Evolutionary conservation across 2,797 vertebrate species (phyloP).

Genomic region (Echiichthys vipera): DNA sequence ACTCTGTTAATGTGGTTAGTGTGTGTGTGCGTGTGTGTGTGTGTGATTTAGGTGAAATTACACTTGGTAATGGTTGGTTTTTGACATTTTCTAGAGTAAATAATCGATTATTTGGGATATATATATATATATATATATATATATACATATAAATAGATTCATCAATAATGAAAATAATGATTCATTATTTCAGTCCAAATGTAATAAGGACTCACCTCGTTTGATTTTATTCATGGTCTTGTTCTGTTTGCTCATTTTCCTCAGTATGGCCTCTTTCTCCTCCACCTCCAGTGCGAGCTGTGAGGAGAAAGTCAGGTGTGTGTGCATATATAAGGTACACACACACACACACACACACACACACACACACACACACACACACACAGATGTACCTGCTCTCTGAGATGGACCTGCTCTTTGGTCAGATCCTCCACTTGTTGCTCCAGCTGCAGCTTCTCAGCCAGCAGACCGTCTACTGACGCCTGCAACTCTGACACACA

Average conservation of each 20-base stretch:
- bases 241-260: conserved; percentile 77
- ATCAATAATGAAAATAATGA: neutral
- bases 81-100: neutral
- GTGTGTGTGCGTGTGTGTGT: too few species aligned
- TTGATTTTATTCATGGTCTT: conserved; percentile 83
- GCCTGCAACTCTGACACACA: conserved; percentile 80
- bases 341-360: neutral
- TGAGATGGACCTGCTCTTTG: conserved; percentile 73
- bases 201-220: conserved; percentile 73
- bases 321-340: too few species aligned
- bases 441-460: conserved; percentile 82
- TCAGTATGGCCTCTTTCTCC: conserved; percentile 80
- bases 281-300: conserved; percentile 76
- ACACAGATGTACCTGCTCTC: conserved; percentile 77
- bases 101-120: neutral
- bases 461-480: conserved; percentile 79
- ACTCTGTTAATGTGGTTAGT: neutral
- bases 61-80: too few species aligned
- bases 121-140: too few species aligned
- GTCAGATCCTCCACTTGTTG: conserved; percentile 79
- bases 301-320: conserved; percentile 7
- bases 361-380: neutral
- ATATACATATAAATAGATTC: neutral
- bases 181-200: neutral
- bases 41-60: neutral